Conservation (phyloP, 2,888 invertebrate species). For the Machimus rusticus region DNA sequence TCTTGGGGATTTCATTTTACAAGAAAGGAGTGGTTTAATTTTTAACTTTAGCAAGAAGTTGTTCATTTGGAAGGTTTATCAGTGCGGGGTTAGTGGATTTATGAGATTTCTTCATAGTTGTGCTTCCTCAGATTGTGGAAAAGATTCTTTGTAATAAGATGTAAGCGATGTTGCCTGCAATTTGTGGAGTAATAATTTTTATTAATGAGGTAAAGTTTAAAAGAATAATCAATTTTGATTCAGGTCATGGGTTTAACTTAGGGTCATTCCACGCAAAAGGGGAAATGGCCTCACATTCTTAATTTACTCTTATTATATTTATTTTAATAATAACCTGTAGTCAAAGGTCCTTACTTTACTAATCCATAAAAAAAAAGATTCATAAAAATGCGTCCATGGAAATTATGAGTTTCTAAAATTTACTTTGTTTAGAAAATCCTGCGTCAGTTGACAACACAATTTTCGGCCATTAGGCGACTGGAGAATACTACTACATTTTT, state of each 20-base stretch:
- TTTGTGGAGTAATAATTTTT: background rate
- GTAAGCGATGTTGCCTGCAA: background rate
- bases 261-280: no score
- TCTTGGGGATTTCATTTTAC: background rate
- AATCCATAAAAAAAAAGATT: no score
- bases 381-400: no score
- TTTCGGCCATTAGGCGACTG: no score
- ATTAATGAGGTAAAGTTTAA: background rate
- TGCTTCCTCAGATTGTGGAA: background rate
- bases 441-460: no score
- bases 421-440: no score
- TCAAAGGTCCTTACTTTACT: no score
- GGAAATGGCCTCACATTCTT: no score
- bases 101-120: background rate
- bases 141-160: background rate
- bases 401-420: no score
- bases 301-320: no score
- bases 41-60: background rate
- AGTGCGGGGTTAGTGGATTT: background rate
- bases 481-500: no score
- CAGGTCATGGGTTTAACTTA: background rate
- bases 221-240: background rate
- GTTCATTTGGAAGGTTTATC: background rate
- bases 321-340: no score
- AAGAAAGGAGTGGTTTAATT: background rate